Evolutionary conservation across 2,888 invertebrate genomes (phyloP).

Genomic region (Cyaniris semiargus): DNA sequence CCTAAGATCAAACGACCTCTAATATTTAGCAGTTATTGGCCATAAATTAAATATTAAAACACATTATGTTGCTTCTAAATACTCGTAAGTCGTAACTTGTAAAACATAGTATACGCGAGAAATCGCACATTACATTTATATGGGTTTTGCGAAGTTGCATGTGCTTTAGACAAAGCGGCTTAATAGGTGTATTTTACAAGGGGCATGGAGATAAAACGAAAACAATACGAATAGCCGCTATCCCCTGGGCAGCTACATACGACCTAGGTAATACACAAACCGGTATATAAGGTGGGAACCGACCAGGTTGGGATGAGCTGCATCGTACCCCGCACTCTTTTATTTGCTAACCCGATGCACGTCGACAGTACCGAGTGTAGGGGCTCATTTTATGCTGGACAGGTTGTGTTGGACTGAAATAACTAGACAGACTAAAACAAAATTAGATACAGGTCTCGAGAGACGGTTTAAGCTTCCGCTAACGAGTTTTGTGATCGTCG

Average conservation of each 20-base stretch:
- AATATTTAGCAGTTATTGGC: not conserved
- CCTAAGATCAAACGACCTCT: not conserved
- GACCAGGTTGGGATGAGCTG: slow-evolving; percentile 56
- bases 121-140: slow-evolving; percentile 27
- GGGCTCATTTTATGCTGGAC: slow-evolving; percentile 56
- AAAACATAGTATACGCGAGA: slow-evolving; percentile 27
- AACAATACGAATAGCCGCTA: slow-evolving; percentile 66
- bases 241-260: slow-evolving; percentile 73
- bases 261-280: slow-evolving; percentile 47
- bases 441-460: slow-evolving; percentile 65
- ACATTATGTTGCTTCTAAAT: not conserved
- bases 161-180: slow-evolving; percentile 44
- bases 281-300: slow-evolving; percentile 41
- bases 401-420: slow-evolving; percentile 63
- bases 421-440: slow-evolving; percentile 69
- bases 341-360: slow-evolving; percentile 38
- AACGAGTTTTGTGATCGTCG: slow-evolving; percentile 49
- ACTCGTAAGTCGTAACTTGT: slow-evolving; percentile 20
- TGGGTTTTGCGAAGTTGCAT: slow-evolving; percentile 5
- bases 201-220: slow-evolving; percentile 53
- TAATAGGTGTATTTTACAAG: slow-evolving; percentile 43
- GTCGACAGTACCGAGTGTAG: slow-evolving; percentile 47
- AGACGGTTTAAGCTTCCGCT: slow-evolving; percentile 61
- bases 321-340: slow-evolving; percentile 43
- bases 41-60: not conserved